Conservation (phyloP, 2,113 vertebrate species). For the Ibidorhyncha struthersii region DNA sequence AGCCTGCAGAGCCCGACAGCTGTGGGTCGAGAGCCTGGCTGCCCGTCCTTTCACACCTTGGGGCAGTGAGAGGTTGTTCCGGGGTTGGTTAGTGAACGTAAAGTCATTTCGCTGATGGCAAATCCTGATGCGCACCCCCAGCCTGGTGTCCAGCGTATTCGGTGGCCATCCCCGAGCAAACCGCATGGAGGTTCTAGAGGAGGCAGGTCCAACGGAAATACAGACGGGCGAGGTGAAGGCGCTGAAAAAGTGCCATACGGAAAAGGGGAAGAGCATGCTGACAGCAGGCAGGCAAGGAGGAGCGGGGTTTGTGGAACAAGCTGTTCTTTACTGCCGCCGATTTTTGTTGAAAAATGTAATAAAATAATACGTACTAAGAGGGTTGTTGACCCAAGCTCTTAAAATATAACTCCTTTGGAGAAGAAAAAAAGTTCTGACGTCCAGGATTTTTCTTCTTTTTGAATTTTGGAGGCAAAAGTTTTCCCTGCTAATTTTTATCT, state of each 20-base stretch:
- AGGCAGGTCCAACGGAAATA: not conserved
- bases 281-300: not conserved
- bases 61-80: not conserved
- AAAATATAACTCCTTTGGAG: constrained; percentile 10
- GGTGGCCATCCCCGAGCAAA: not conserved
- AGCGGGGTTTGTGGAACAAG: not conserved
- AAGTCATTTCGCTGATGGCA: not conserved
- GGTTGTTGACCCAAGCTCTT: constrained; percentile 26
- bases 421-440: not conserved
- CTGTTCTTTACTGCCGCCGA: not conserved
- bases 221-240: not conserved
- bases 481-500: not conserved
- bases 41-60: not conserved
- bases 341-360: constrained; percentile 8
- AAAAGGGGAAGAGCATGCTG: not conserved
- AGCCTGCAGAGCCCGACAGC: not conserved
- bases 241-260: not conserved
- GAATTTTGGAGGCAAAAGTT: not conserved
- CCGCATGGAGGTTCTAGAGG: not conserved
- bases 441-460: not conserved
- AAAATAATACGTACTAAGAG: constrained; percentile 18
- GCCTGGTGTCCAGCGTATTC: rapidly evolving
- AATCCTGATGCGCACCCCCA: not conserved
- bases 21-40: not conserved
- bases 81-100: not conserved